These are phyloP conservation scores for Ophion ellenae DNA, from an alignment of 2,888 invertebrate genomes.

Conservation along the genomic window DNA sequence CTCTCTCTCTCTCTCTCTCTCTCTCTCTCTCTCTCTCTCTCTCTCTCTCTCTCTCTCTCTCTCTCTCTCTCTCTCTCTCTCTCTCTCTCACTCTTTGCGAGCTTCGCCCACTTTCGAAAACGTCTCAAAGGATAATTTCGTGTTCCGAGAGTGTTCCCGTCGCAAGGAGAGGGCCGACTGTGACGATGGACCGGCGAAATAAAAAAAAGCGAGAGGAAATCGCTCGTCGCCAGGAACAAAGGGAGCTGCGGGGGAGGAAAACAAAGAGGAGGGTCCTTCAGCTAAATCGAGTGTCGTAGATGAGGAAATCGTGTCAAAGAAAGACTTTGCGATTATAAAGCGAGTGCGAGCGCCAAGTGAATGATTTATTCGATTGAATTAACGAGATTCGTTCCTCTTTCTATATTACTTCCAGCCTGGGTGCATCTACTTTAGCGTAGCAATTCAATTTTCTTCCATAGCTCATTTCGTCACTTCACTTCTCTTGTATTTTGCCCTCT, in stretches of 20 bases:
- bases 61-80: conserved; percentile 17
- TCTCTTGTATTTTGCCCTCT: neutral
- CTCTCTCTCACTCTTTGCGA: conserved; percentile 45
- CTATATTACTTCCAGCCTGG: conserved; percentile 19
- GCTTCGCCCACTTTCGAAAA: conserved; percentile 49
- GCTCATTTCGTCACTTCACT: conserved; percentile 31
- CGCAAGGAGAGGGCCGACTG: conserved; percentile 35
- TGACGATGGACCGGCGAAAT: conserved; percentile 5
- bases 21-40: neutral
- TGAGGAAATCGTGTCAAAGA: conserved; percentile 60
- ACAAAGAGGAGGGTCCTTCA: conserved; percentile 38
- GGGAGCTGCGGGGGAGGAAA: conserved; percentile 9
- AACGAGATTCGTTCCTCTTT: conserved; percentile 44
- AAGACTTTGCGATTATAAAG: conserved; percentile 60
- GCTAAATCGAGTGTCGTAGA: conserved; percentile 60
- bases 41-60: too few relatives aligned
- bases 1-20: conserved; percentile 21
- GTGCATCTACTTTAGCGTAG: conserved; percentile 18
- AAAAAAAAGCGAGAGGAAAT: conserved; percentile 5
- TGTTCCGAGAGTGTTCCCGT: conserved; percentile 42
- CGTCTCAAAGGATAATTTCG: conserved; percentile 58
- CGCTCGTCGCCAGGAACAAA: neutral
- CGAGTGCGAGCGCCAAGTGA: conserved; percentile 44
- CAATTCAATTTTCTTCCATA: conserved; percentile 29
- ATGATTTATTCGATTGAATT: conserved; percentile 62